phyloP scores from a whole-genome alignment of 2,797 vertebrate species.

The Tapirus indicus region DNA sequence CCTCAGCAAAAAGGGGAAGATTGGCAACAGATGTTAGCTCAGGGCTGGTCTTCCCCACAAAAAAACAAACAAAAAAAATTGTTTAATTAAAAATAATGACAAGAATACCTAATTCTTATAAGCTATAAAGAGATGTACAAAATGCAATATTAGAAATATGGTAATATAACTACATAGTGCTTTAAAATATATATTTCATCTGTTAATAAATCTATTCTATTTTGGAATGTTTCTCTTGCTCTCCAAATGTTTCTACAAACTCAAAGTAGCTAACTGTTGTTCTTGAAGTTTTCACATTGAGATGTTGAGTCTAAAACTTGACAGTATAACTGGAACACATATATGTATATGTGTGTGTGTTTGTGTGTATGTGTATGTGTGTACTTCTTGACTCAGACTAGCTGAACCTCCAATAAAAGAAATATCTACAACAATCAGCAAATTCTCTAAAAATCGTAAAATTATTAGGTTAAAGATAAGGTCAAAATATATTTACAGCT shows the following conservation, averaged over 20 bases:
- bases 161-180: neutral
- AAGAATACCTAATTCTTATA: neutral
- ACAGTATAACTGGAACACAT: neutral
- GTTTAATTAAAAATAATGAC: neutral
- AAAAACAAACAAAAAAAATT: no score
- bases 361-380: neutral
- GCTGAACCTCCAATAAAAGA: slow-evolving; percentile 36
- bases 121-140: neutral
- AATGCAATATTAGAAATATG: neutral
- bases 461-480: slow-evolving; percentile 81
- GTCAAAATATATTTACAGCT: slow-evolving; percentile 82
- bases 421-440: slow-evolving; percentile 70
- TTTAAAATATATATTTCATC: neutral
- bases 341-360: rapidly evolving
- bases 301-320: neutral
- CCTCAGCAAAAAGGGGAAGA: no score
- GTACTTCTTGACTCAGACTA: slow-evolving; percentile 30
- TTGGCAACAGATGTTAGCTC: no score
- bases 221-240: neutral
- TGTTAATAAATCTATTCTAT: neutral
- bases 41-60: no score
- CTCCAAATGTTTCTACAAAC: neutral
- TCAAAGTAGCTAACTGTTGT: neutral
- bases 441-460: slow-evolving; percentile 77
- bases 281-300: neutral